Evolutionary conservation across 2,113 vertebrate genomes (phyloP).

Genomic region (Phylloscopus trochiloides): DNA sequence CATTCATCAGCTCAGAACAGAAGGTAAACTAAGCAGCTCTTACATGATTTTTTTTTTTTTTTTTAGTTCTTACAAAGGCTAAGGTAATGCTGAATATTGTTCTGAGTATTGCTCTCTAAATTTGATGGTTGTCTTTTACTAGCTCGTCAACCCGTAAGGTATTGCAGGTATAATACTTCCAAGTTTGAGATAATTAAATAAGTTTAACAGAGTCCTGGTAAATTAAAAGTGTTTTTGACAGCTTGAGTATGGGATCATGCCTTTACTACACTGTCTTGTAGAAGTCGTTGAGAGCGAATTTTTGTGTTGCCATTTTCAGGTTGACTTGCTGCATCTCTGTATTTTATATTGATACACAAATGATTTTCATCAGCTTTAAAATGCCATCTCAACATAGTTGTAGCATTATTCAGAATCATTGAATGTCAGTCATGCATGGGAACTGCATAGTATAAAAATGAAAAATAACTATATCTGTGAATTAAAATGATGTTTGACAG

Average conservation of each 20-base stretch:
- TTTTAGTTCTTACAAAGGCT: neutral
- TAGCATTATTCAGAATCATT: neutral
- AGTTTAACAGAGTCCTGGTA: neutral
- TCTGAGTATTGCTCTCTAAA: neutral
- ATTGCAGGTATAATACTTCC: neutral
- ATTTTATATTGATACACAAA: neutral
- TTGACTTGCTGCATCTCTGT: neutral
- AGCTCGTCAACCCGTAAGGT: neutral
- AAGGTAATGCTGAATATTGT: neutral
- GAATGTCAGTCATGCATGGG: neutral
- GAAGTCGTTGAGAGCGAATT: neutral
- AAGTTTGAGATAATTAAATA: neutral
- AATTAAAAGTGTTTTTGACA: neutral
- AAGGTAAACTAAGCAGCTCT: conserved; percentile 74
- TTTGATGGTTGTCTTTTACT: neutral
- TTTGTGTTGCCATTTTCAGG: neutral
- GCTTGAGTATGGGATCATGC: neutral
- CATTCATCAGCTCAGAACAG: conserved; percentile 86
- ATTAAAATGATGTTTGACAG: neutral
- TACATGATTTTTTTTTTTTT: neutral
- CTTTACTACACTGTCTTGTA: neutral
- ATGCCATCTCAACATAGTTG: neutral
- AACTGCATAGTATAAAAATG: neutral
- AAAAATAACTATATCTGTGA: neutral
- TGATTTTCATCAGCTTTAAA: neutral